A percentile compares a stretch with the other conserved stretches of the same genome.
Conservation (phyloP, 2,113 vertebrate species). For the Plectropomus leopardus region DNA sequence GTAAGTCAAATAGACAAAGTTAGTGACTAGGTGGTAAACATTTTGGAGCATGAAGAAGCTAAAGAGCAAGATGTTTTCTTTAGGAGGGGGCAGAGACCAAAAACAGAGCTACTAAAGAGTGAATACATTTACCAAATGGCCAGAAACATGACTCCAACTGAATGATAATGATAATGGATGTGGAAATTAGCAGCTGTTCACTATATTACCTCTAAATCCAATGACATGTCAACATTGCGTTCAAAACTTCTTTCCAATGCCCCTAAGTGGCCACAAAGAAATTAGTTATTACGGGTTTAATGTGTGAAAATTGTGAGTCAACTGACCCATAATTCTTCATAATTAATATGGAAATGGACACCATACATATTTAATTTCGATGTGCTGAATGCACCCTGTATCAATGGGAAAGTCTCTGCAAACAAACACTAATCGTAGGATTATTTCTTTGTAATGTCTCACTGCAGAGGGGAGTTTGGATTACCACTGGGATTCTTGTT, state of each 20-base stretch:
- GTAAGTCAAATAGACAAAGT: neutral
- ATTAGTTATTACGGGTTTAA: neutral
- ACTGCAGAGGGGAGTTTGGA: constrained; percentile 80
- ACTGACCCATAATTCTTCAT: neutral
- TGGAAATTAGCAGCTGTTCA: no score
- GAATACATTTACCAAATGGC: neutral
- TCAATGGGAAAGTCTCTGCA: constrained; percentile 14
- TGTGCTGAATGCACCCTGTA: neutral
- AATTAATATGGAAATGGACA: neutral
- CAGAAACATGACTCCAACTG: neutral
- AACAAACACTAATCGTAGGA: neutral
- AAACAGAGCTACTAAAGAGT: neutral
- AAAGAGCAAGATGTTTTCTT: neutral
- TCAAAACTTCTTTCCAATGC: neutral
- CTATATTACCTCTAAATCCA: neutral
- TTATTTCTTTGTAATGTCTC: constrained; percentile 12
- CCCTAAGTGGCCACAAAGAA: neutral
- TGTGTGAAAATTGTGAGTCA: neutral
- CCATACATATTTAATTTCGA: neutral
- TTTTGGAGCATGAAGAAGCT: neutral
- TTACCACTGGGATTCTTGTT: constrained; percentile 79
- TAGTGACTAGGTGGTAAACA: neutral
- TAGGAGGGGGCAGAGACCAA: neutral
- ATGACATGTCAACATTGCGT: neutral
- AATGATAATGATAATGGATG: no score